Base-by-base conservation (phyloP, 2,888 invertebrate genomes). In the Amblyjoppa fuscipennis region DNA sequence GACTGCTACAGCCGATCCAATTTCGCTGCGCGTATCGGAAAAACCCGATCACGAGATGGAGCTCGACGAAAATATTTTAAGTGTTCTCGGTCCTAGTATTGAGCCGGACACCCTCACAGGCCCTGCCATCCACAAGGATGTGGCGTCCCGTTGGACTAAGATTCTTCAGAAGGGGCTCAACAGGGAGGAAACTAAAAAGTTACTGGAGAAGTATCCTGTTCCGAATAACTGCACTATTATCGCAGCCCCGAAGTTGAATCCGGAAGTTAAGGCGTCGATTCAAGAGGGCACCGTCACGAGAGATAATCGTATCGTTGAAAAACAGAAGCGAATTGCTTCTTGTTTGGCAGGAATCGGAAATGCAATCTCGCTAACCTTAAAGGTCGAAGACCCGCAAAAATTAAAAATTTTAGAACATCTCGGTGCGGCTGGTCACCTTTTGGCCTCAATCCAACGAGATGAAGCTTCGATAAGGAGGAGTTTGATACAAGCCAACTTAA, bases 161-260 rank as follows among this genome's bases (percentile, higher is more conserved):
- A 78, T 87, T 49, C 45, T 87, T 16, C 79, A 87, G 31, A 66
- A 84, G 25, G 82, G 85, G 1, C 81, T 85, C 11, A 82, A 73
- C 0, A 9, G 53, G 59, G 79, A 84, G 0, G 85, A 85, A 13
- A n/a, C 34, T 7, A 69, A 81, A 13, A 31, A 66, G 2, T 7
- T 86, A 2, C 2, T 75, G 0, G 69, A 86, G 20, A 81, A 81
- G 16, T 83, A 86, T 68, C 73, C 51, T 7, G 11, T 53, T 1
- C 73, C 82, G 11, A 71, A 74, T 16, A 88, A 87, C 45, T 86
- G 78, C 25, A n/a, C 3, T 3, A 34, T 28, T 2, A 61, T 86
- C 28, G 79, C 83, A 6, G 70, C 81, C 13, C 85, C 84, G 2
- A 84, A 78, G 59, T 45, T 88, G 6, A 84, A 86, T 20, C 1